These are phyloP conservation scores for Agrochola circellaris DNA, from an alignment of 2,888 invertebrate species.

Conservation along the genomic window DNA sequence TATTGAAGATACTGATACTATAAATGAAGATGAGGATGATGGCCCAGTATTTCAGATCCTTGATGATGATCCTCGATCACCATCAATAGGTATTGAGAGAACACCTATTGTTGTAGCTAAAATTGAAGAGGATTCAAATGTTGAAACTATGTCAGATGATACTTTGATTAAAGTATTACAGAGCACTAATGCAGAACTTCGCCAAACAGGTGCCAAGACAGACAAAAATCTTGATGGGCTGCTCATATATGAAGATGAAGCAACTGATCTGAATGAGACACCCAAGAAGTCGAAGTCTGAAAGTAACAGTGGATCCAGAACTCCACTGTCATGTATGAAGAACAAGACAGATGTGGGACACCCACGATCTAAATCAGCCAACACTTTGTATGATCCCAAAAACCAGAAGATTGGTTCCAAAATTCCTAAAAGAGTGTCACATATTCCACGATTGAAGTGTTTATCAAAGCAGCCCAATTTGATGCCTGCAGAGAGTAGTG, in stretches of 20 bases:
- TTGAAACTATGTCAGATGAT: conserved; percentile 88
- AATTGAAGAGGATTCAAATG: conserved; percentile 76
- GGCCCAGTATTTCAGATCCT: conserved; percentile 78
- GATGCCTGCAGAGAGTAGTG: conserved; percentile 76
- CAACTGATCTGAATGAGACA: conserved; percentile 75
- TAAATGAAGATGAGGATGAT: conserved; percentile 64
- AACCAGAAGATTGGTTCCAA: conserved; percentile 73
- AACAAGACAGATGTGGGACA: conserved; percentile 84
- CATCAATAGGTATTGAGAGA: conserved; percentile 86
- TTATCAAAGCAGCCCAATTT: conserved; percentile 78
- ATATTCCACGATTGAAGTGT: conserved; percentile 86
- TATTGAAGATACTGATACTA: conserved; percentile 45
- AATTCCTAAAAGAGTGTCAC: conserved; percentile 81
- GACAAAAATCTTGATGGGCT: conserved; percentile 86
- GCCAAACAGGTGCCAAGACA: conserved; percentile 71
- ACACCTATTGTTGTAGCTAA: conserved; percentile 87
- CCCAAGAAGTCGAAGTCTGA: conserved; percentile 83
- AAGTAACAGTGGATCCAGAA: conserved; percentile 82
- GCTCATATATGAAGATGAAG: conserved; percentile 91
- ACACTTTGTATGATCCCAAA: conserved; percentile 82
- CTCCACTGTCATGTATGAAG: conserved; percentile 89
- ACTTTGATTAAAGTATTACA: conserved; percentile 85
- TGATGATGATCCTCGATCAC: conserved; percentile 87
- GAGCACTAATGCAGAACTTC: conserved; percentile 81
- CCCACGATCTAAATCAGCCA: conserved; percentile 86